Evolutionary conservation across 2,797 vertebrate genomes (phyloP).

Genomic region (Pampus argenteus): DNA sequence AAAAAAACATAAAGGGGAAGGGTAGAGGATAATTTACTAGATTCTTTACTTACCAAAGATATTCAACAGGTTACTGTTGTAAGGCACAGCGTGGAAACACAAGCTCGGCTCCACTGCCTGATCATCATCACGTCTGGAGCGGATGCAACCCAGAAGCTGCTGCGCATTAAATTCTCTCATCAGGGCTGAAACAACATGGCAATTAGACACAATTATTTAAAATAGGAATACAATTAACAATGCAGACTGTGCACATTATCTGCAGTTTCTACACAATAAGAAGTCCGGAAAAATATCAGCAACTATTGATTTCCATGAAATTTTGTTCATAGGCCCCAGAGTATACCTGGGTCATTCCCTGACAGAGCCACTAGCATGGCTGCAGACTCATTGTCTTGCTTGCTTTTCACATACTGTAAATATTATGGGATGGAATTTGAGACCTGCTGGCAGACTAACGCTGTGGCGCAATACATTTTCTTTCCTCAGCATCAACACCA

Average conservation of each 20-base stretch:
- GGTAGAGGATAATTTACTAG: not conserved
- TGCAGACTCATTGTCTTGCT: no score
- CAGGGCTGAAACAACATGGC: conserved; percentile 69
- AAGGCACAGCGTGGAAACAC: conserved; percentile 78
- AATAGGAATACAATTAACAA: not conserved
- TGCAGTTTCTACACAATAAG: not conserved
- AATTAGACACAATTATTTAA: not conserved
- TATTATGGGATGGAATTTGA: conserved; percentile 3
- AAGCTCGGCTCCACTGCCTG: conserved; percentile 16
- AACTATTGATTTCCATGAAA: no score
- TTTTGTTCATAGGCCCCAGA: no score
- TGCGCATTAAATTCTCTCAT: conserved; percentile 69
- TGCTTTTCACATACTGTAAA: not conserved
- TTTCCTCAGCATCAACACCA: conserved; percentile 82
- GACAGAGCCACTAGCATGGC: no score
- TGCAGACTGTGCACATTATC: not conserved
- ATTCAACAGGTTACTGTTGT: conserved; percentile 54
- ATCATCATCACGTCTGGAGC: conserved; percentile 17
- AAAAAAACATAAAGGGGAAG: not conserved
- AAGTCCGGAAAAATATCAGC: not conserved
- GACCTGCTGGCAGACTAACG: conserved; percentile 79
- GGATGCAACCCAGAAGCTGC: conserved; percentile 48
- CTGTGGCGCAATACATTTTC: conserved; percentile 78
- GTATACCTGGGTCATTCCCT: no score
- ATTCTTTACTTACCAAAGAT: conserved; percentile 68